phyloP scores from a whole-genome alignment of 2,113 vertebrate genomes.

The Gopherus flavomarginatus region DNA sequence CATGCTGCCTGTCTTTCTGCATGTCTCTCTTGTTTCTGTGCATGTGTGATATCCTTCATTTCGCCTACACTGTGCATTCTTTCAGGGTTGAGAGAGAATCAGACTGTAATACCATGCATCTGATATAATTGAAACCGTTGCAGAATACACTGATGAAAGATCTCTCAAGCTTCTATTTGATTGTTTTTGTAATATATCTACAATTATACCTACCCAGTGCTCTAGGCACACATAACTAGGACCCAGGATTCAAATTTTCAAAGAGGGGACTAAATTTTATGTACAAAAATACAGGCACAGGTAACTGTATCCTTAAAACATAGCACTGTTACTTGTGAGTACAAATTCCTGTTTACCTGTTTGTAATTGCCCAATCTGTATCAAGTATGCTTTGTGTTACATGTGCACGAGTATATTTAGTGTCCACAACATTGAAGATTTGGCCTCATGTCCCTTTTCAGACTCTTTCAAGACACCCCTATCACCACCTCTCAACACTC shows the following conservation, averaged over 20 bases:
- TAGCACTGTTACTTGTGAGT: neutral
- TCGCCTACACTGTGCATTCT: fast-evolving
- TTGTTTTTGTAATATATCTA: neutral
- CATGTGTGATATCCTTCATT: neutral
- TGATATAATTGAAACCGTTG: neutral
- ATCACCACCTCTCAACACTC: neutral
- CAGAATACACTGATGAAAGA: fast-evolving
- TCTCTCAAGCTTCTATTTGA: neutral
- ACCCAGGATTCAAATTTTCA: neutral
- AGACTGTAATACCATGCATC: neutral
- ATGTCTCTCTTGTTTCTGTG: neutral
- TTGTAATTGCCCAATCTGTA: no score
- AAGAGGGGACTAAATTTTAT: neutral
- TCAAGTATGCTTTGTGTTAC: neutral
- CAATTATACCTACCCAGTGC: neutral
- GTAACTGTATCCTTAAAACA: no score
- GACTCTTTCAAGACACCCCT: neutral
- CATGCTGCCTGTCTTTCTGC: neutral
- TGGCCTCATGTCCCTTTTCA: neutral
- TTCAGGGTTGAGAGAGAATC: neutral
- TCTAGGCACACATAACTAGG: neutral
- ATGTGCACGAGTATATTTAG: neutral
- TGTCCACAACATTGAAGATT: neutral
- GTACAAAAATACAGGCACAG: neutral
- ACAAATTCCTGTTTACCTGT: no score